These are phyloP conservation scores for Chascanopsetta lugubris DNA, from an alignment of 2,113 vertebrate genomes.

Conservation along the genomic window DNA sequence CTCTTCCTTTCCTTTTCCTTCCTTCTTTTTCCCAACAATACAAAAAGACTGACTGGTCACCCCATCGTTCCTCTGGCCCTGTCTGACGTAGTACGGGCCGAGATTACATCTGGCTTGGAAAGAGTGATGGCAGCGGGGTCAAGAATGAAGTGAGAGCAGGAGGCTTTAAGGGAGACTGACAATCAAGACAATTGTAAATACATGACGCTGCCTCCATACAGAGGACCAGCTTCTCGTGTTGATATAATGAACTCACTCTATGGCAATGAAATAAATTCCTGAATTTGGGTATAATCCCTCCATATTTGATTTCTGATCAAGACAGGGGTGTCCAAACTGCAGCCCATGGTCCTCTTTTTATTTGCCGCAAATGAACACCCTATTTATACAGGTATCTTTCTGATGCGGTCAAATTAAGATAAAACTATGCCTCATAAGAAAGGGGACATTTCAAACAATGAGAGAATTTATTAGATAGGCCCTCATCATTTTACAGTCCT, in stretches of 20 bases:
- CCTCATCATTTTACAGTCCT: slow-evolving; percentile 8
- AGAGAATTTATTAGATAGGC: background rate
- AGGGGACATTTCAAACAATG: background rate
- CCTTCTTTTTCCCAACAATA: slow-evolving; percentile 26
- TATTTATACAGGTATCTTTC: background rate
- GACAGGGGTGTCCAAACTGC: no score
- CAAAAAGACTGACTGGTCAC: slow-evolving; percentile 27
- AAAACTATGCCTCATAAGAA: background rate
- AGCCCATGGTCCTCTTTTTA: background rate
- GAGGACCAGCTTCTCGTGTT: slow-evolving; percentile 17
- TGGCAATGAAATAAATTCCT: no score
- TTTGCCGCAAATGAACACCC: no score
- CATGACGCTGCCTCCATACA: no score
- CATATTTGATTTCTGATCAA: no score
- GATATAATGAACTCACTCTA: no score
- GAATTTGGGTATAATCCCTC: no score
- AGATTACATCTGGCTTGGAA: slow-evolving; percentile 63
- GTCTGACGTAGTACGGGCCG: slow-evolving; percentile 45
- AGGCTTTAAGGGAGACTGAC: no score
- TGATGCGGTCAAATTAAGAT: background rate
- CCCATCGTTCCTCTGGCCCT: slow-evolving; percentile 36
- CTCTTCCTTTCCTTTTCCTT: slow-evolving; percentile 28
- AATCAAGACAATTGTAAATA: no score
- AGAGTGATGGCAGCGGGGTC: slow-evolving; percentile 39
- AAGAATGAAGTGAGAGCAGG: slow-evolving; percentile 20